These are phyloP conservation scores for Pachypsylla venusta DNA, from an alignment of 1,140 invertebrate species.

Conservation along the genomic window DNA sequence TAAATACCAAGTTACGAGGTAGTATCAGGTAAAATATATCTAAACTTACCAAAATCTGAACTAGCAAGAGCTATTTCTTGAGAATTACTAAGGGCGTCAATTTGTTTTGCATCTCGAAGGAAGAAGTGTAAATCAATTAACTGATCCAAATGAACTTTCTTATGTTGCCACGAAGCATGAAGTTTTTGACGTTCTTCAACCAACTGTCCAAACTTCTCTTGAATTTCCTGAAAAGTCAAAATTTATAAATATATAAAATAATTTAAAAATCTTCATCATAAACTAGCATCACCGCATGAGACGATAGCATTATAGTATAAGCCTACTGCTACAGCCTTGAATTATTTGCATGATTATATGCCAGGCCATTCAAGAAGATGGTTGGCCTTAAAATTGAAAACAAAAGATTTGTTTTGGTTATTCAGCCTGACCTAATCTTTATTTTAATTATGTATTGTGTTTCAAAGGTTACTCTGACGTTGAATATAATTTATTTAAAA, in stretches of 20 bases:
- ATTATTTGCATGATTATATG: no score
- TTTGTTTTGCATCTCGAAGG: conserved; percentile 82
- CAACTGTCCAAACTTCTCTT: conserved; percentile 59
- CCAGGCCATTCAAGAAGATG: no score
- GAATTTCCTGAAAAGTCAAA: conserved; percentile 54
- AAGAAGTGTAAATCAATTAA: conserved; percentile 90
- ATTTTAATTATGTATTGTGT: not conserved
- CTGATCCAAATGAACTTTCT: conserved; percentile 83
- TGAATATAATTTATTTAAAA: no score
- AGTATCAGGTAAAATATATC: not conserved
- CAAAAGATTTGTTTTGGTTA: no score
- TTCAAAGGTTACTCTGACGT: not conserved
- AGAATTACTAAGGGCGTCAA: conserved; percentile 71
- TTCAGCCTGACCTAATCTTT: no score
- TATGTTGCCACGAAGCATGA: conserved; percentile 71
- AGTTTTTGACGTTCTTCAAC: conserved; percentile 62
- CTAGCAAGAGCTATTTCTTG: conserved; percentile 63
- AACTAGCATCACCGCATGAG: no score
- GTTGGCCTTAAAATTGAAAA: no score
- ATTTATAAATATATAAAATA: no score
- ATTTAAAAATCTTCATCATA: no score
- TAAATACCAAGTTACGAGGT: no score
- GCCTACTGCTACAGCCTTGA: no score
- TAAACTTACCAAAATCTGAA: conserved; percentile 39
- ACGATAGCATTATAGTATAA: no score